Conservation (phyloP, 1,140 invertebrate species). For the Drosophila rhopaloa region DNA sequence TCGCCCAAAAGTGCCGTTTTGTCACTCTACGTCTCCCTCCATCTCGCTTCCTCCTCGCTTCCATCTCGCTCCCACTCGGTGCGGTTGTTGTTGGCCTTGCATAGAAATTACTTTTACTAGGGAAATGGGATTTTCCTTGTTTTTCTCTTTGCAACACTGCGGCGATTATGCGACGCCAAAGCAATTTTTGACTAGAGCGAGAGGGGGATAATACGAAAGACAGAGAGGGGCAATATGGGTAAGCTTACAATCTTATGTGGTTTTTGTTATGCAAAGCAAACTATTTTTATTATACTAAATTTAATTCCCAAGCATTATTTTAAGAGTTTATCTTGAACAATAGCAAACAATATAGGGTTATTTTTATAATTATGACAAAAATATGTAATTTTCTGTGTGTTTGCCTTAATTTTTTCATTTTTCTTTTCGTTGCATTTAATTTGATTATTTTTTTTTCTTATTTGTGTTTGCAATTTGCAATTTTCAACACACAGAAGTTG, state of each 20-base stretch:
- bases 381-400: neutral
- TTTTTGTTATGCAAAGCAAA: neutral
- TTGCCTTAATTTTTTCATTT: neutral
- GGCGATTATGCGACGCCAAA: slow-evolving; percentile 61
- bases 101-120: slow-evolving; percentile 66
- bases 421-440: neutral
- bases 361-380: neutral
- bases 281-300: neutral
- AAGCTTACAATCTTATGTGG: slow-evolving; percentile 2
- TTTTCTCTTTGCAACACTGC: slow-evolving; percentile 46
- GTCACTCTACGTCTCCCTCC: slow-evolving; percentile 24
- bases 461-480: slow-evolving; percentile 14
- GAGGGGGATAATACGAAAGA: neutral
- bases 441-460: slow-evolving; percentile 2
- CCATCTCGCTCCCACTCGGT: neutral
- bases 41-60: neutral
- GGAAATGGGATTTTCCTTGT: slow-evolving; percentile 43
- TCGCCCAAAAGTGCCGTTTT: slow-evolving; percentile 66
- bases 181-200: slow-evolving; percentile 44
- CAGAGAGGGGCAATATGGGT: neutral
- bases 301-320: neutral
- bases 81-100: slow-evolving; percentile 32
- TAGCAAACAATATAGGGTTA: neutral
- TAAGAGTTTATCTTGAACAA: neutral
- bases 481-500: slow-evolving; percentile 50